Conservation (phyloP, 2,113 vertebrate species). For the Mohoua ochrocephala region DNA sequence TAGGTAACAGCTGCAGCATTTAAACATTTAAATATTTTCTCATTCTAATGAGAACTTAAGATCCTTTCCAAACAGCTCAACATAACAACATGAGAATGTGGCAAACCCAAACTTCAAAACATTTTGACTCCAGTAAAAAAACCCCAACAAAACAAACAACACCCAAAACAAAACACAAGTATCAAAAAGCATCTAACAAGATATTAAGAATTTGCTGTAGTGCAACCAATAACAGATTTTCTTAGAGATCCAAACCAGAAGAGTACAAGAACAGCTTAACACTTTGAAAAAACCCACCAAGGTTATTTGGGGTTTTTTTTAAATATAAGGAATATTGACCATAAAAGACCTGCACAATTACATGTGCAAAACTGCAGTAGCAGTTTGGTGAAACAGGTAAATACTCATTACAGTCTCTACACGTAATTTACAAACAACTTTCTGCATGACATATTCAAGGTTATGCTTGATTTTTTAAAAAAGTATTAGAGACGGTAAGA, state of each 20-base stretch:
- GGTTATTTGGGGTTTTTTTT: neutral
- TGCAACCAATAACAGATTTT: neutral
- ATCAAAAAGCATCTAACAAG: neutral
- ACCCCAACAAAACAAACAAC: neutral
- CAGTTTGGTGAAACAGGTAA: neutral
- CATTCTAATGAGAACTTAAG: slow-evolving; percentile 23
- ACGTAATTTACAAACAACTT: neutral
- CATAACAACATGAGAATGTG: neutral
- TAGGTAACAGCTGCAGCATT: slow-evolving; percentile 17
- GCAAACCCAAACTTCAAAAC: slow-evolving; percentile 17
- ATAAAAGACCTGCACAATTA: neutral
- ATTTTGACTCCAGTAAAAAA: neutral
- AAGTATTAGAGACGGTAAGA: neutral
- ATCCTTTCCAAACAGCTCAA: slow-evolving; percentile 15
- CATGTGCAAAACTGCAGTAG: neutral
- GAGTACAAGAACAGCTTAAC: neutral
- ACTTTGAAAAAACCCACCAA: neutral
- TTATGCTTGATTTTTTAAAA: neutral
- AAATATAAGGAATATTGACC: neutral
- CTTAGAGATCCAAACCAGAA: neutral
- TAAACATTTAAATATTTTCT: slow-evolving; percentile 31
- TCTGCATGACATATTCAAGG: neutral
- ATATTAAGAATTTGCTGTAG: neutral
- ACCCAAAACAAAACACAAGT: neutral
- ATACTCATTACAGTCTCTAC: neutral